Conservation (phyloP, 1,140 invertebrate species). For the Rhopalosiphum padi region DNA sequence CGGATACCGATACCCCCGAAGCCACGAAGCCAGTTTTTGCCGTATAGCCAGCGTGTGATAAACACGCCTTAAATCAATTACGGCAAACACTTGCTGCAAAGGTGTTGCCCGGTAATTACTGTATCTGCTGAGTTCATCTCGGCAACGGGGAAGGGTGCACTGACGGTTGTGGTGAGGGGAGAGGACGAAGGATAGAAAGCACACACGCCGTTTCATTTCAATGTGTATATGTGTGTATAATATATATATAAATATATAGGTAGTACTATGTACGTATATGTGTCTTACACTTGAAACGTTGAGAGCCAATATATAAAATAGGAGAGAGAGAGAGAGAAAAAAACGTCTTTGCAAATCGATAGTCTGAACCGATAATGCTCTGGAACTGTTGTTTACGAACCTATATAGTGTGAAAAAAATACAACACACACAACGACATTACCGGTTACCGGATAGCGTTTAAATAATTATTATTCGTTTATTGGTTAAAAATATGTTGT, state of each 20-base stretch:
- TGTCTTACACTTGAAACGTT: neutral
- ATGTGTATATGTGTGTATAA: neutral
- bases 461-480: conserved; percentile 45
- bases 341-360: conserved; percentile 43
- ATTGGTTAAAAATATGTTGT: conserved; percentile 45
- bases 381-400: conserved; percentile 47
- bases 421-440: conserved; percentile 33
- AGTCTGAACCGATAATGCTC: conserved; percentile 55
- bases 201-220: neutral
- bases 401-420: conserved; percentile 6
- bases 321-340: neutral
- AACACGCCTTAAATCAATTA: conserved; percentile 58
- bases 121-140: conserved; percentile 53
- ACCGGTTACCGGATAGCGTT: conserved; percentile 37
- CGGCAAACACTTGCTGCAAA: conserved; percentile 54
- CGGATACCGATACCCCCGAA: conserved; percentile 51
- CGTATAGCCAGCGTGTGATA: conserved; percentile 30
- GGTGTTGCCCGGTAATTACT: conserved; percentile 55
- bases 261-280: conserved; percentile 21
- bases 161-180: neutral
- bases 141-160: neutral
- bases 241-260: neutral
- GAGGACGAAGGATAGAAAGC: conserved; percentile 31
- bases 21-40: conserved; percentile 51
- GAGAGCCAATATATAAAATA: conserved; percentile 31